Evolutionary conservation across 2,797 vertebrate genomes (phyloP).

Genomic region (Chrysocyon brachyurus): DNA sequence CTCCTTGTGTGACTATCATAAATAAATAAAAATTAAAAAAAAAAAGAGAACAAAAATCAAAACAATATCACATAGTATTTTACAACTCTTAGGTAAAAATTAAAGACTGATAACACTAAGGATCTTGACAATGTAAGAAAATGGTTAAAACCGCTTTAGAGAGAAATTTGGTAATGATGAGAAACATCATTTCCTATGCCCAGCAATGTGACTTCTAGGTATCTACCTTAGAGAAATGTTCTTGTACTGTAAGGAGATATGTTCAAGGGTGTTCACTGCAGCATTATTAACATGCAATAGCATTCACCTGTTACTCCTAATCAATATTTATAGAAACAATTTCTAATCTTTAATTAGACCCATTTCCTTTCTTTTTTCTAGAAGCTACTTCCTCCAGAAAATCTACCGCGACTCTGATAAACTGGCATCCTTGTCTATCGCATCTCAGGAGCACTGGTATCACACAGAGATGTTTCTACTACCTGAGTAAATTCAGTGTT

Average conservation of each 20-base stretch:
- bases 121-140: not conserved
- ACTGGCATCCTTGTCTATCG: not conserved
- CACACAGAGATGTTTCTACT: constrained; percentile 33
- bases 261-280: not conserved
- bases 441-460: not conserved
- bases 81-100: constrained; percentile 16
- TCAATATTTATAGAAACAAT: constrained; percentile 2
- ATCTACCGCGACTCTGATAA: not conserved
- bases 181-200: not conserved
- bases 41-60: not conserved
- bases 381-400: not conserved
- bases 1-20: too few species aligned
- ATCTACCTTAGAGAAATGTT: not conserved
- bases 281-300: not conserved
- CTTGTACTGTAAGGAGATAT: not conserved
- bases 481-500: constrained; percentile 4
- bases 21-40: too few species aligned
- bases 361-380: not conserved
- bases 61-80: not conserved
- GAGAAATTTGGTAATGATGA: constrained; percentile 13
- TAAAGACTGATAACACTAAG: not conserved
- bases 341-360: constrained; percentile 1
- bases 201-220: not conserved
- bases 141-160: not conserved
- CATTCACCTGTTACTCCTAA: not conserved